Evolutionary conservation across 2,888 invertebrate species (phyloP).

Genomic region (Rhogogaster chlorosoma): DNA sequence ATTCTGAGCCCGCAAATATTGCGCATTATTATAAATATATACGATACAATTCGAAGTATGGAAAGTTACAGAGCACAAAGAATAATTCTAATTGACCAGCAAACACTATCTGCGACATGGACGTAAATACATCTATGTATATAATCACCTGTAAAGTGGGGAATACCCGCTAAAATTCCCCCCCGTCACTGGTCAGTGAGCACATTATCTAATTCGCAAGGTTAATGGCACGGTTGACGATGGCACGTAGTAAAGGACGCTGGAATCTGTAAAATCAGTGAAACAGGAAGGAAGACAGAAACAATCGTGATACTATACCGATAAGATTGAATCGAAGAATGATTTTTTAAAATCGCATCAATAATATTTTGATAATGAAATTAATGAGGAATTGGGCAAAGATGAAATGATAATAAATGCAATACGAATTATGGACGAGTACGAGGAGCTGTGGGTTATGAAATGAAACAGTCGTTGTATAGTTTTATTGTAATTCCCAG

Average conservation of each 20-base stretch:
- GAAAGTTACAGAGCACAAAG: slow-evolving; percentile 25
- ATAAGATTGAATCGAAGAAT: not conserved
- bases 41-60: slow-evolving; percentile 17
- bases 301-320: not conserved
- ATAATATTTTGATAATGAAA: too few relatives aligned
- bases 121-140: not conserved
- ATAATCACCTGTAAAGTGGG: slow-evolving; percentile 6
- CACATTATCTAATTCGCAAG: not conserved
- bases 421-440: not conserved
- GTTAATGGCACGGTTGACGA: not conserved
- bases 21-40: not conserved
- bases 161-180: not conserved
- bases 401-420: not conserved
- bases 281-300: not conserved
- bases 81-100: slow-evolving; percentile 25
- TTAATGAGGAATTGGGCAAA: not conserved
- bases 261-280: not conserved
- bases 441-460: slow-evolving; percentile 22
- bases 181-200: slow-evolving; percentile 1
- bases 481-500: slow-evolving; percentile 48
- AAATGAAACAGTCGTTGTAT: slow-evolving; percentile 44
- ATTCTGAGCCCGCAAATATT: not conserved
- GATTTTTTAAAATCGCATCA: not conserved
- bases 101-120: slow-evolving; percentile 2
- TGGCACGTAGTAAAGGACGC: not conserved